Conservation (phyloP, 1,140 invertebrate species). For the Euura saliciscinereae region DNA sequence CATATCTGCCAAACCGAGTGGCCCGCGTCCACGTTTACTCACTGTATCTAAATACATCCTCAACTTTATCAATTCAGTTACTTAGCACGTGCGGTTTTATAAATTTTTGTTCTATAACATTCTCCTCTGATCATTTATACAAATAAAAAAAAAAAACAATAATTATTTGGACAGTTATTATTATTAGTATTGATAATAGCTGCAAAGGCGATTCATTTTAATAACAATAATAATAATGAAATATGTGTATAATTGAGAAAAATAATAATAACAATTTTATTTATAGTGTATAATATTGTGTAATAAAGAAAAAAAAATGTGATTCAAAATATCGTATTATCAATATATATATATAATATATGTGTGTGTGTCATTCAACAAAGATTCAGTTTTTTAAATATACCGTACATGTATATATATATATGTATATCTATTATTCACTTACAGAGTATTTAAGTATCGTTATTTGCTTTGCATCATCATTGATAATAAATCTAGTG, state of each 20-base stretch:
- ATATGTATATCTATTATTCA: constrained; percentile 12
- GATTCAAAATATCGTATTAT: not conserved
- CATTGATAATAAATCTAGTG: too few species aligned
- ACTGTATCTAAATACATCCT: too few species aligned
- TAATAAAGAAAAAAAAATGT: not conserved
- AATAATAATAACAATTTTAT: constrained; percentile 9
- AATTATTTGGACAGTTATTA: too few species aligned
- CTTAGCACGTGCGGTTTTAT: too few species aligned
- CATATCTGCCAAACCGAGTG: too few species aligned
- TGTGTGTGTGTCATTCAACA: not conserved
- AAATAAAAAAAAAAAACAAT: too few species aligned
- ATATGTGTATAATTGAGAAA: too few species aligned
- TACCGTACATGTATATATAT: constrained; percentile 25
- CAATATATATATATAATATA: not conserved
- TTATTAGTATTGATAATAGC: too few species aligned
- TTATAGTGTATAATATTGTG: not conserved
- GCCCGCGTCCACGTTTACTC: too few species aligned
- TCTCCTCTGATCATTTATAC: too few species aligned
- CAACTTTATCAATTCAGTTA: too few species aligned
- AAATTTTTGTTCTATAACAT: too few species aligned
- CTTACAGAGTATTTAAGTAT: constrained; percentile 10
- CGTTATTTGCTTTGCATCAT: constrained; percentile 29
- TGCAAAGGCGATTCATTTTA: not conserved
- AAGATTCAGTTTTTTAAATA: constrained; percentile 37
- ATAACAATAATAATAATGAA: constrained; percentile 23